Evolutionary conservation across 2,888 invertebrate genomes (phyloP).

Genomic region (Diplazon laetatorius): DNA sequence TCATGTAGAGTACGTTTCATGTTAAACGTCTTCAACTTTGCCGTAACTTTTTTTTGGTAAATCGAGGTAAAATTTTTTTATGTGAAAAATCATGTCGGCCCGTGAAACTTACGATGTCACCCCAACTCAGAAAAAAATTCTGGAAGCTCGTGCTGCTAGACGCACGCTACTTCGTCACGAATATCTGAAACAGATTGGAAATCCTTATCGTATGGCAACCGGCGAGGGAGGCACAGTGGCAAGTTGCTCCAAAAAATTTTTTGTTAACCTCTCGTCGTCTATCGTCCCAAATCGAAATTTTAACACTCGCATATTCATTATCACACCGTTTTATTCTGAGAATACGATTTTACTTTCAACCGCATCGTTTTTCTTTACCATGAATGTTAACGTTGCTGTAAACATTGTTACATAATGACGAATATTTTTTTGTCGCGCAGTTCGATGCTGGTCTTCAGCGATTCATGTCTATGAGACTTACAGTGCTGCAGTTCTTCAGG

Average conservation of each 20-base stretch:
- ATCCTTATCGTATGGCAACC: slow-evolving; percentile 89
- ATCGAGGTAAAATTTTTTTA: no score
- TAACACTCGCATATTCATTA: no score
- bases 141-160: slow-evolving; percentile 86
- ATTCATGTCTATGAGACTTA: slow-evolving; percentile 88
- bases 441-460: slow-evolving; percentile 92
- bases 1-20: no score
- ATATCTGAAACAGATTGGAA: slow-evolving; percentile 87
- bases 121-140: slow-evolving; percentile 83
- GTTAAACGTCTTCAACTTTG: no score
- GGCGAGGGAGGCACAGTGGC: slow-evolving; percentile 84
- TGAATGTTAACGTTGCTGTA: not conserved
- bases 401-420: slow-evolving; percentile 5
- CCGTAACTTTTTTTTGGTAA: no score
- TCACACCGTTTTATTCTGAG: no score
- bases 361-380: not conserved
- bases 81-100: slow-evolving; percentile 78
- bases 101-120: slow-evolving; percentile 84
- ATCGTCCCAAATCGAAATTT: no score
- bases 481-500: slow-evolving; percentile 87
- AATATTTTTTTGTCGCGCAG: slow-evolving; percentile 83
- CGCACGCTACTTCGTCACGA: slow-evolving; percentile 87
- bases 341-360: not conserved
- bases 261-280: not conserved
- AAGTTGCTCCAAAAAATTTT: slow-evolving; percentile 26